Percentiles rank a stretch among this genome's conserved stretches.
Evolutionary conservation across 1,140 invertebrate genomes (phyloP).

Genomic region (Aporrectodea caliginosa): DNA sequence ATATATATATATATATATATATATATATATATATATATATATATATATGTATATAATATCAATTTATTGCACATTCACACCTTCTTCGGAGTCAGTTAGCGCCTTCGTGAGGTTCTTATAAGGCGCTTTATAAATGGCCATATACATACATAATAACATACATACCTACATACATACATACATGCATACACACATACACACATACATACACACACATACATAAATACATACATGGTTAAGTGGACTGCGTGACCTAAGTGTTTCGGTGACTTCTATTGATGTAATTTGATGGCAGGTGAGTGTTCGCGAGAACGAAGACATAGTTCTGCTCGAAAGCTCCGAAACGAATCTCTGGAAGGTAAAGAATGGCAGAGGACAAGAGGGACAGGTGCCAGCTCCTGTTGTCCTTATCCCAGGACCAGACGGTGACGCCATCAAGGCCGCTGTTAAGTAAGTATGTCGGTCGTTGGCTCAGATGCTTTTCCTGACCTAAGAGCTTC

Average conservation of each 20-base stretch:
- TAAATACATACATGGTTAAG: too few relatives aligned
- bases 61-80: neutral
- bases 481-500: too few relatives aligned
- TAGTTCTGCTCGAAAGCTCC: conserved; percentile 27
- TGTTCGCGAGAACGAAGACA: conserved; percentile 29
- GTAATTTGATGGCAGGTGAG: conserved; percentile 14
- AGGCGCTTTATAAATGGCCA: too few relatives aligned
- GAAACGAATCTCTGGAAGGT: conserved; percentile 35
- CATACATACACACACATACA: too few relatives aligned
- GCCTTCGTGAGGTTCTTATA: too few relatives aligned
- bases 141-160: too few relatives aligned
- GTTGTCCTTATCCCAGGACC: conserved; percentile 47
- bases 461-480: too few relatives aligned
- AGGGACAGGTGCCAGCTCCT: conserved; percentile 45
- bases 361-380: conserved; percentile 41
- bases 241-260: neutral
- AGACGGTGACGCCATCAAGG: conserved; percentile 44
- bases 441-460: conserved; percentile 46
- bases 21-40: neutral
- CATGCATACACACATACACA: neutral
- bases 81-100: neutral
- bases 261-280: neutral
- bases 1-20: too few relatives aligned
- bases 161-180: too few relatives aligned
- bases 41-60: neutral